Conservation (phyloP, 2,888 invertebrate genomes). For the Phaonia tiefii region DNA sequence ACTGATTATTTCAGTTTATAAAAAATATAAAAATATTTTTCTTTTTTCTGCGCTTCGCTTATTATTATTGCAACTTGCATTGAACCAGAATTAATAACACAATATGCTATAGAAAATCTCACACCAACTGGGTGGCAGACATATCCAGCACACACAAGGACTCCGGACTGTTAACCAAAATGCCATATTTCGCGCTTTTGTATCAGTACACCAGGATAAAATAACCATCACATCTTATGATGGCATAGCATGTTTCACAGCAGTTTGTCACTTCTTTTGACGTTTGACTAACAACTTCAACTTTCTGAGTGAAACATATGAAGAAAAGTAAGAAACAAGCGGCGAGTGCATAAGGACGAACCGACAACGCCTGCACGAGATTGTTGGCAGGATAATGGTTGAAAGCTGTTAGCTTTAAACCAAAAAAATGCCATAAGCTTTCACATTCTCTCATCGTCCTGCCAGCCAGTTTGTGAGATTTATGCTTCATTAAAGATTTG, state of each 20-base stretch:
- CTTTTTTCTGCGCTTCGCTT: conserved; percentile 44
- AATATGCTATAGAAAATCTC: conserved; percentile 60
- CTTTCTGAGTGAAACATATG: conserved; percentile 44
- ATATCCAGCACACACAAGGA: conserved; percentile 12
- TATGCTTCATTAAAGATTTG: conserved; percentile 69
- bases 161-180: conserved; percentile 24
- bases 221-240: conserved; percentile 52
- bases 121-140: conserved; percentile 41
- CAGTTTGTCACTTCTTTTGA: conserved; percentile 67
- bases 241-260: conserved; percentile 63
- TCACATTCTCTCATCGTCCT: neutral
- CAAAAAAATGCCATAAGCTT: conserved; percentile 18
- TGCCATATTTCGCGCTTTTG: conserved; percentile 61
- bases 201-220: conserved; percentile 1
- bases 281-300: conserved; percentile 66
- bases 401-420: conserved; percentile 8
- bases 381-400: no score
- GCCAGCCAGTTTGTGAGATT: conserved; percentile 25
- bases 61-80: conserved; percentile 49
- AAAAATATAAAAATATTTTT: conserved; percentile 57
- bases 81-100: conserved; percentile 67
- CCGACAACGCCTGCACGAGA: conserved; percentile 14
- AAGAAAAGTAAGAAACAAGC: conserved; percentile 35
- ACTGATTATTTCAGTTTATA: conserved; percentile 46
- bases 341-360: conserved; percentile 30